phyloP scores from a whole-genome alignment of 2,888 invertebrate genomes.

The Megalurothrips usitatus region DNA sequence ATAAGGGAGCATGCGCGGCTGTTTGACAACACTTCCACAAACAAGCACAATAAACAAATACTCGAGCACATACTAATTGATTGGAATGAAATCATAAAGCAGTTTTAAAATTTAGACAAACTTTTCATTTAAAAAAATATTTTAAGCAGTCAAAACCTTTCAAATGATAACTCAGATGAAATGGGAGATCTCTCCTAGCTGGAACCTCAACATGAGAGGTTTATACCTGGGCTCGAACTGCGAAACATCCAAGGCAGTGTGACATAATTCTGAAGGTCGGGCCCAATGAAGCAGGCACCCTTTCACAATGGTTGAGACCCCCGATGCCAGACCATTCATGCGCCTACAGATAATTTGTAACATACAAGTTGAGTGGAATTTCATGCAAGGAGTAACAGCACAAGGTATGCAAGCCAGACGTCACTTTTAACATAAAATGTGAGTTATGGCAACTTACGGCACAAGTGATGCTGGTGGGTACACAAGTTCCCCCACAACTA shows the following conservation, averaged over 20 bases:
- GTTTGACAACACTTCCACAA: background rate
- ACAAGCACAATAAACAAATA: background rate
- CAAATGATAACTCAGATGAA: too few species aligned
- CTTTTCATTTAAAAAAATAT: background rate
- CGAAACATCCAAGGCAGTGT: constrained; percentile 47
- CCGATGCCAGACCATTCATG: constrained; percentile 66
- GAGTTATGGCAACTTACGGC: constrained; percentile 59
- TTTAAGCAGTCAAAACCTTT: background rate
- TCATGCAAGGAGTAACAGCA: constrained; percentile 27
- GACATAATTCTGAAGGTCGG: constrained; percentile 47
- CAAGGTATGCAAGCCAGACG: constrained; percentile 21
- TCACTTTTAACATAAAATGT: background rate
- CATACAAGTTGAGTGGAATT: background rate
- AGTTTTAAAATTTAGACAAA: background rate
- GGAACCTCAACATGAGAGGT: constrained; percentile 19
- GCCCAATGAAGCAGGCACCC: constrained; percentile 55
- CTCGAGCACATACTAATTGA: background rate
- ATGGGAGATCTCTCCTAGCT: background rate
- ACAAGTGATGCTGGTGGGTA: constrained; percentile 77
- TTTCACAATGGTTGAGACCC: constrained; percentile 63
- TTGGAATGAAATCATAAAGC: background rate
- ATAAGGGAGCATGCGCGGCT: too few species aligned
- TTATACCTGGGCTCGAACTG: constrained; percentile 62
- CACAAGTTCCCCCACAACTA: constrained; percentile 71
- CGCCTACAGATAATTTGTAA: constrained; percentile 50